These are phyloP conservation scores for Drosophila bunnanda DNA, from an alignment of 2,888 invertebrate genomes.

Conservation along the genomic window DNA sequence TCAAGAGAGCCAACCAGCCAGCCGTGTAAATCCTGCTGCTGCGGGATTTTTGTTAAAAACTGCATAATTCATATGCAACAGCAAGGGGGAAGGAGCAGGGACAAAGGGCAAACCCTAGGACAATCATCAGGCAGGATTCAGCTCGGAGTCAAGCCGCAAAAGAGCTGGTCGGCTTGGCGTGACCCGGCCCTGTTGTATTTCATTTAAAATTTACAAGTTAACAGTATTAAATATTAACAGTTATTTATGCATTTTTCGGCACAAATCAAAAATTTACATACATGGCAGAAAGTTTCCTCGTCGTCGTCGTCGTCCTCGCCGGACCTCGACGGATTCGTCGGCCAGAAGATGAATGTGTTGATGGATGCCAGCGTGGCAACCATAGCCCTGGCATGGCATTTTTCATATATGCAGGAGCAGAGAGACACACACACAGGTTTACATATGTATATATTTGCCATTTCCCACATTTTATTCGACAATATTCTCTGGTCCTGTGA, in stretches of 20 bases:
- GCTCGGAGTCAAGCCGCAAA: slow-evolving; percentile 33
- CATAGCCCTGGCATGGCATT: slow-evolving; percentile 20
- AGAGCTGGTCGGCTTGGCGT: slow-evolving; percentile 24
- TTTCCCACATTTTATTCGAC: slow-evolving; percentile 71
- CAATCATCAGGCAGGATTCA: slow-evolving; percentile 40
- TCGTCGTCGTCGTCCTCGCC: neutral
- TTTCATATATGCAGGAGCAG: slow-evolving; percentile 41
- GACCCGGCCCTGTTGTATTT: slow-evolving; percentile 70
- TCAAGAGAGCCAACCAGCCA: slow-evolving; percentile 48
- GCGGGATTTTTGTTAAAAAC: slow-evolving; percentile 77
- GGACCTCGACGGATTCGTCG: slow-evolving; percentile 3
- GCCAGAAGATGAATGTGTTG: slow-evolving; percentile 48
- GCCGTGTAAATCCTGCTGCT: slow-evolving; percentile 60
- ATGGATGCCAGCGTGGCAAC: slow-evolving; percentile 42
- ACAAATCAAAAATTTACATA: slow-evolving; percentile 77
- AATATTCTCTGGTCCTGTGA: slow-evolving; percentile 54
- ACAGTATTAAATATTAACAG: slow-evolving; percentile 83
- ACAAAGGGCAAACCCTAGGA: slow-evolving; percentile 20
- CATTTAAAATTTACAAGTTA: slow-evolving; percentile 81
- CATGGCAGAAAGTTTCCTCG: slow-evolving; percentile 65
- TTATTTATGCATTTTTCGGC: slow-evolving; percentile 81
- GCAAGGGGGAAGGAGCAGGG: neutral
- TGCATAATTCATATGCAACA: slow-evolving; percentile 77
- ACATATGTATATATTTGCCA: slow-evolving; percentile 59
- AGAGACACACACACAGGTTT: slow-evolving; percentile 25